Base-by-base conservation (phyloP, 2,888 invertebrate genomes). In the Agrotis ipsilon region DNA sequence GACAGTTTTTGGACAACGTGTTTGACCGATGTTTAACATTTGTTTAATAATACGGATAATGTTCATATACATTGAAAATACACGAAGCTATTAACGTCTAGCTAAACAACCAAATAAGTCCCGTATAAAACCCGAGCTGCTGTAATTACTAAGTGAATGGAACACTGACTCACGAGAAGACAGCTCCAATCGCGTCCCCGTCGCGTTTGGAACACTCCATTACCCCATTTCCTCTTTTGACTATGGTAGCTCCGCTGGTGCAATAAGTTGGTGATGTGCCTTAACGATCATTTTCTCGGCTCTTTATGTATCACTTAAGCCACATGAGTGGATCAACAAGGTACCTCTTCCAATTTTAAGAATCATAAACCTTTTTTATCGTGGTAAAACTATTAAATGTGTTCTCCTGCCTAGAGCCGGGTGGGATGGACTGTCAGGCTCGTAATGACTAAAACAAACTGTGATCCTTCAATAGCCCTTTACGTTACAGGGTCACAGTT, bases 71-170 rank as follows among this genome's bases (percentile, higher is more conserved):
- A 27, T 27, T 2, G 27, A 27, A 27, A 27, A 27, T 27, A 27
- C 27, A 27, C n/a, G 9, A 39, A 9, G 24, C 16, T 14, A 68
- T 43, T 45, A 58, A 46, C 46, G 27, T 58, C 21, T 45, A 76
- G 52, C n/a, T 48, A 54, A 48, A 45, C 32, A 18, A 18, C 43
- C 27, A 45, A 48, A 63, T 49, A 60, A 77, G 11, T n/a, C 49
- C 13, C 9, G 21, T 49, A 73, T 64, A 66, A 51, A 79, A 55
- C 69, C 51, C 54, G n/a, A 16, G 65, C 65, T 46, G 52, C 58
- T 66, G 75, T 79, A 80, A 78, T 75, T 78, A 75, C 75, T 63
- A 57, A 65, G 63, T 46, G 59, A 79, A 71, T 80, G 58, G 60
- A 67, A 61, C 52, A 71, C 62, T 66, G 71, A 66, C 51, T 60